Conservation (phyloP, 2,113 vertebrate genomes). For the Litocranius walleri region DNA sequence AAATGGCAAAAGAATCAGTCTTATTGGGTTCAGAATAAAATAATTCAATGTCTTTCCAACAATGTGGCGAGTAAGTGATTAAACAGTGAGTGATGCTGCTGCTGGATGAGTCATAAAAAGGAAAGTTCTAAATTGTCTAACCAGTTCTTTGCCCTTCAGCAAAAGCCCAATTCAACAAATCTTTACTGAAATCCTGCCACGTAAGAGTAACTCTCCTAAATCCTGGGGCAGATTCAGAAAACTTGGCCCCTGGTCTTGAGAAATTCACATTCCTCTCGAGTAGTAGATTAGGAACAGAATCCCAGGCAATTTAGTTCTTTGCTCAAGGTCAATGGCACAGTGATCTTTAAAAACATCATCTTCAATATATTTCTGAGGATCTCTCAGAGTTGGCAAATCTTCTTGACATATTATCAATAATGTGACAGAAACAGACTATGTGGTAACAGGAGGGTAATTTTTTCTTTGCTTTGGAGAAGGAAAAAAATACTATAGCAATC, state of each 20-base stretch:
- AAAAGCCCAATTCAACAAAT: conserved; percentile 1
- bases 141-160: background rate
- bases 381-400: background rate
- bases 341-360: background rate
- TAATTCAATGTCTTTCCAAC: background rate
- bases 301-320: background rate
- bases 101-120: background rate
- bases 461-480: background rate
- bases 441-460: background rate
- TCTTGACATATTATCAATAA: background rate
- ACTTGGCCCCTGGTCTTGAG: background rate
- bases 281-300: background rate
- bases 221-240: background rate
- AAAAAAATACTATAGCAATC: background rate
- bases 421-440: background rate
- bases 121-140: background rate
- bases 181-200: background rate
- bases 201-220: background rate
- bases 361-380: background rate
- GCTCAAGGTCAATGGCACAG: background rate
- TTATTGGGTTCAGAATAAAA: background rate
- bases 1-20: background rate
- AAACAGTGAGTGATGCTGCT: background rate
- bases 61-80: background rate
- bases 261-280: conserved; percentile 31